Percentiles rank a stretch among this genome's conserved stretches.
Conservation (phyloP, 1,140 invertebrate genomes). For the Chelonus insularis region DNA sequence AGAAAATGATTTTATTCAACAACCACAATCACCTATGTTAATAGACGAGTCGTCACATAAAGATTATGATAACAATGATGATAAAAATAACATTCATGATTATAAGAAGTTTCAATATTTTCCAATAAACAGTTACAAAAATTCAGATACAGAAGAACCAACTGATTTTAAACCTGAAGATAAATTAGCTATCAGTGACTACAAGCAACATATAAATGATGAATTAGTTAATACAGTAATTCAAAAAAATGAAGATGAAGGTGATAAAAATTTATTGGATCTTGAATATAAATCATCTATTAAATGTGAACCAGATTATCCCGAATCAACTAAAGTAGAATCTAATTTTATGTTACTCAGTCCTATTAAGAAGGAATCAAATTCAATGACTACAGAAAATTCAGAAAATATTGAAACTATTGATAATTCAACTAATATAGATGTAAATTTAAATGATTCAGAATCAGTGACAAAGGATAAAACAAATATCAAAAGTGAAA, state of each 20-base stretch:
- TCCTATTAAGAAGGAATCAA: background rate
- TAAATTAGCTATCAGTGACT: conserved; percentile 39
- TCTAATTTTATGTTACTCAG: background rate
- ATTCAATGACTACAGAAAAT: background rate
- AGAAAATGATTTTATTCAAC: conserved; percentile 37
- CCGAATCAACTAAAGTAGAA: background rate
- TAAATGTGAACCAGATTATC: conserved; percentile 43
- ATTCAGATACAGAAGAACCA: background rate
- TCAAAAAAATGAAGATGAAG: conserved; percentile 43
- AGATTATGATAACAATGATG: conserved; percentile 35
- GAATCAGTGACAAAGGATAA: no score
- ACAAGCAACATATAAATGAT: conserved; percentile 5
- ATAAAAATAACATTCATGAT: conserved; percentile 41
- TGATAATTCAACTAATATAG: background rate
- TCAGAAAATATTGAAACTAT: background rate
- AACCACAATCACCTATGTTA: conserved; percentile 39
- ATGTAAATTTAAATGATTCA: background rate
- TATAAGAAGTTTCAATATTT: conserved; percentile 20
- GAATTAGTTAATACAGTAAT: conserved; percentile 22
- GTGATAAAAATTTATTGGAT: conserved; percentile 49
- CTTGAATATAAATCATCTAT: conserved; percentile 48
- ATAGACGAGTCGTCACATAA: conserved; percentile 37
- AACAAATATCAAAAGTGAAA: no score
- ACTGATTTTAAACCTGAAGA: background rate
- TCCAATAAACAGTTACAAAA: background rate